A percentile compares a stretch with the other conserved stretches of the same genome.
Evolutionary conservation across 2,888 invertebrate species (phyloP).

Genomic region (Cryptocephalus primarius): DNA sequence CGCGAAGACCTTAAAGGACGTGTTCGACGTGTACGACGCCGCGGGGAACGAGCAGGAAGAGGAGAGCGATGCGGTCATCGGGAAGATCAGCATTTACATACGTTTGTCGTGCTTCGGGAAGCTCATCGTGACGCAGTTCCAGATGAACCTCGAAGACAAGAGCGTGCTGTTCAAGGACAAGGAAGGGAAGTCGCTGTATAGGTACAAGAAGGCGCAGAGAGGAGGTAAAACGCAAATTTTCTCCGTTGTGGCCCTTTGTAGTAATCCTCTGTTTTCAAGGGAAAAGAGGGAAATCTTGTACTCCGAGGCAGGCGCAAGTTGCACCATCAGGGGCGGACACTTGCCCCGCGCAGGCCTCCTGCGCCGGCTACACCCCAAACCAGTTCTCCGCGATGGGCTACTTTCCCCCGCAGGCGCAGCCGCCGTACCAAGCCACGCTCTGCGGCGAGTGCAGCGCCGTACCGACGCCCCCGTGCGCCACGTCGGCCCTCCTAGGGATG

Average conservation of each 20-base stretch:
- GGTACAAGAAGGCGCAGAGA: constrained; percentile 30
- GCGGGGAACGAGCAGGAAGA: constrained; percentile 35
- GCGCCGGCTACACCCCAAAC: no score
- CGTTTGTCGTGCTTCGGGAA: constrained; percentile 57
- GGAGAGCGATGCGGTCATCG: constrained; percentile 37
- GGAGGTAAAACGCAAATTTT: constrained; percentile 4
- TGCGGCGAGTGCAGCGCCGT: constrained; percentile 18
- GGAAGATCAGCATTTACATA: constrained; percentile 49
- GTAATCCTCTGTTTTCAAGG: no score
- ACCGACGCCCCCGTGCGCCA: constrained; percentile 6
- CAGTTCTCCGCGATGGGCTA: no score
- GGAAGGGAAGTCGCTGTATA: constrained; percentile 35
- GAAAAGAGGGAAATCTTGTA: no score
- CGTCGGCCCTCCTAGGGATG: background rate
- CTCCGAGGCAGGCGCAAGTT: no score
- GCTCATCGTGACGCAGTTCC: constrained; percentile 54
- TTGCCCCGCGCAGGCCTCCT: no score
- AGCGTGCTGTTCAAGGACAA: constrained; percentile 37
- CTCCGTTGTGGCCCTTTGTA: background rate
- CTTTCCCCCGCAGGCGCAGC: no score
- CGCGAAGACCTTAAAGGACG: constrained; percentile 50
- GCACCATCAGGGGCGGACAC: no score
- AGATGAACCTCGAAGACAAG: constrained; percentile 39
- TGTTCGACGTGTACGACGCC: constrained; percentile 42
- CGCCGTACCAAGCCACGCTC: constrained; percentile 6